Base-by-base conservation (phyloP, 2,888 invertebrate genomes). In the Apodemia duryi region DNA sequence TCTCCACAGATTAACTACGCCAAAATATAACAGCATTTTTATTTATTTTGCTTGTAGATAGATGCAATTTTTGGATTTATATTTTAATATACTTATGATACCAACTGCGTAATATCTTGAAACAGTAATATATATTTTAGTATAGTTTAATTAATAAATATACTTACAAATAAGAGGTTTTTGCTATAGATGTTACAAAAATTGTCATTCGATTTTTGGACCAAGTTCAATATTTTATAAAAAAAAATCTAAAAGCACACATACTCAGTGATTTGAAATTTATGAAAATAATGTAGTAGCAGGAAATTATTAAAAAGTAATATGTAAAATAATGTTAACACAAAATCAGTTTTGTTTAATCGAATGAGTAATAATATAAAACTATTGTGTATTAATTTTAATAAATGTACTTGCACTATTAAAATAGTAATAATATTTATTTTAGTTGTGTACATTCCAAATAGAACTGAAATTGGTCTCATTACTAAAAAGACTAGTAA, bases 11-110 rank as follows among this genome's bases (percentile, higher is more conserved):
- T 41, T 61, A 51, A n/a, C 38, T 51, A 49, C 49, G 38, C 64
- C 64, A 64, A 64, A 46, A 61, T 64, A 35, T 29, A 32, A 28
- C 11, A 32, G 43, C 54, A 64, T 57, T 43, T 60, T 60, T 21
- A 54, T 64, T 64, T 60, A 54, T 46, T 57, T 64, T 11, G 64
- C 64, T 64, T 64, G 64, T 64, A 61, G 64, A 35, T 64, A 64
- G 64, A 61, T 35, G 38, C 11, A 64, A 51, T 61, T 51, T 57
- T 64, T 64, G 61, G 61, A 51, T 61, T 28, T 46, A 21, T 43
- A 64, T 64, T 64, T 61, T 29, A 57, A 29, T 57, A 29, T 6
- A 32, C 29, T 11, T 57, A 54, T 29, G 43, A 54, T 57, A 57
- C 11, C 7, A 10, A 52, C 9, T 29, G n/a, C 10, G 11, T 54